Evolutionary conservation across 2,888 invertebrate genomes (phyloP).

Genomic region (Gortyna flavago): DNA sequence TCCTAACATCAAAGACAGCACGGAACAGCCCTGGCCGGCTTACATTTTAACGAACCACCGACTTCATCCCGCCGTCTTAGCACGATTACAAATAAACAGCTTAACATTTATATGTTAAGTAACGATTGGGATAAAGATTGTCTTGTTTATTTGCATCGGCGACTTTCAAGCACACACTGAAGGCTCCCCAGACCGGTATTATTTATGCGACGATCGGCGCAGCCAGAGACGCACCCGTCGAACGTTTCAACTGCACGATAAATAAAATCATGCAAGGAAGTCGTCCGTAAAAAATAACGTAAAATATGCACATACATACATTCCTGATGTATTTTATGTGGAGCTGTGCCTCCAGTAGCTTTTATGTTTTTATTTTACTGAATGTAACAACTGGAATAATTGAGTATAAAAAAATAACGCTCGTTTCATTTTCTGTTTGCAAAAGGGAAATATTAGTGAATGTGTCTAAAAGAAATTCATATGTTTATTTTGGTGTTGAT

Average conservation of each 20-base stretch:
- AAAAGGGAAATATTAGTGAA: slow-evolving; percentile 11
- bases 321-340: slow-evolving; percentile 58
- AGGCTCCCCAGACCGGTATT: slow-evolving; percentile 57
- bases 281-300: slow-evolving; percentile 55
- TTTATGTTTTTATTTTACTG: slow-evolving; percentile 43
- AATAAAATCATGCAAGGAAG: slow-evolving; percentile 64
- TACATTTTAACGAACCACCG: slow-evolving; percentile 46
- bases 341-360: slow-evolving; percentile 30
- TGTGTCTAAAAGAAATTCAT: not conserved
- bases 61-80: slow-evolving; percentile 42
- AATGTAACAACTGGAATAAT: slow-evolving; percentile 37
- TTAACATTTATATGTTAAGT: slow-evolving; percentile 62
- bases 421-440: slow-evolving; percentile 12
- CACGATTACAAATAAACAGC: slow-evolving; percentile 60
- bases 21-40: slow-evolving; percentile 18
- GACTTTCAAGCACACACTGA: slow-evolving; percentile 63
- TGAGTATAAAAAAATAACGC: slow-evolving; percentile 32
- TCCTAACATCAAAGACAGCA: not conserved
- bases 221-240: slow-evolving; percentile 46
- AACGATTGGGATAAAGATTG: slow-evolving; percentile 64
- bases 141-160: slow-evolving; percentile 67
- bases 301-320: slow-evolving; percentile 64
- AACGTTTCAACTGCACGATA: slow-evolving; percentile 48
- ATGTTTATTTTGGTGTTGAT: not conserved
- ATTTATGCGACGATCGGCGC: slow-evolving; percentile 62